Base-by-base conservation (phyloP, 2,888 invertebrate genomes). In the Lithodes maja region DNA sequence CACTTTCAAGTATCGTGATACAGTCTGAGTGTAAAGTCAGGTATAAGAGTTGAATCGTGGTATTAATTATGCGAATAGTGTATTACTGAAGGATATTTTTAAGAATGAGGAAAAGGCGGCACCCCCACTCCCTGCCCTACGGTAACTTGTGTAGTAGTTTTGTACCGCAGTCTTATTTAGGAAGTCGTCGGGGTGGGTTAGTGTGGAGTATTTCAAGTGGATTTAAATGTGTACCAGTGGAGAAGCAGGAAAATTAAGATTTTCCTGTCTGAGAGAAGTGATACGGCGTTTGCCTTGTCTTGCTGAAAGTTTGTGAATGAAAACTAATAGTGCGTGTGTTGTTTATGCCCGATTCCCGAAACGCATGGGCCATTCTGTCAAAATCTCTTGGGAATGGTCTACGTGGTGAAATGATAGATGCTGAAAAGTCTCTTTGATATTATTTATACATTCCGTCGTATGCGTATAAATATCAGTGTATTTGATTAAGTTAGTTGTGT, bases 141-240 rank as follows among this genome's bases (percentile, higher is more conserved):
- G 71, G n/a, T 12, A n/a, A 3, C n/a, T 12, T 71, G 71, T 71
- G 17, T 71, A 71, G 71, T 71, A 71, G 71, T 71, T 71, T 12
- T 71, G 71, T 71, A 71, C 71, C 71, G 12, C 71, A 71, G 71
- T 71, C 71, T 71, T 71, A 17, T 12, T 71, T 71, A 17, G 71
- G 17, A 71, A 71, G 71, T 12, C 71, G 15, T 12, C n/a, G 5
- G 71, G 71, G 71, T 71, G 17, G 17, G 2, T 12, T 17, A n/a
- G 71, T 71, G 71, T n/a, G 71, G 2, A 12, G 12, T 71, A 12
- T 71, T 12, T 12, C 0, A 61, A 12, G 7, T 61, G 61, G 61
- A 61, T 61, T 61, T 61, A 7, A 7, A 61, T 33, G 61, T 61
- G 61, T 61, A 61, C 61, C 7, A 61, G 7, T 61, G 61, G 7